Evolutionary conservation across 2,797 vertebrate species (phyloP), one percentile per base, ranked within the genome.

Genomic region (Pipistrellus kuhlii): DNA sequence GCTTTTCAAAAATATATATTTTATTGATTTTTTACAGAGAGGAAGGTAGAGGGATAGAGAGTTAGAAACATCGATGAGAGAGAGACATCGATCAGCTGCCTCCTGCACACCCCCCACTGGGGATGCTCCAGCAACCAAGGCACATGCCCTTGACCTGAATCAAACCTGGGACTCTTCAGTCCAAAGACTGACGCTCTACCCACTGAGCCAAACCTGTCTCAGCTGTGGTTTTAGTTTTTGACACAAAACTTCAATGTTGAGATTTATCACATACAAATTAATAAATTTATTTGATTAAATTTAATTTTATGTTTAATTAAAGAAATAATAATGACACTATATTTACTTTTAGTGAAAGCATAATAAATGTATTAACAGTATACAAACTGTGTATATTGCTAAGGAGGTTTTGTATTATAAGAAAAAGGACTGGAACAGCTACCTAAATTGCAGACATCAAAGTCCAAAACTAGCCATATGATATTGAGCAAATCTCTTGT

Each of bases 241-340:
- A 90, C 48, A 82, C 41, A 91, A 69, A 2, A 20, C 8, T 62
- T 35, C 6, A 75, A 20, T 35, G 12, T n/a, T 77, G 32, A 53
- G 32, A n/a, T 78, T 53, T 92, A 73, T 51, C 18, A 20, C 9
- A 48, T 35, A n/a, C 77, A 78, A 75, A 80, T 25, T 30, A 8
- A 80, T 85, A 55, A 44, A 72, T 21, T 35, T 48, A 35, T 73
- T 76, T 69, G 73, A 72, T 72, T 85, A 76, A 73, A 41, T 55
- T 51, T 20, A 89, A 94, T 91, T 91, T 9, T 38, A 53, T 72
- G 4, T 78, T 93, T 69, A 87, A 73, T 55, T 48, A 59, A 81
- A 81, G 8, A 2, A 78, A 13, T 80, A 84, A 35, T 71, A 78
- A 35, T 25, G 9, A 57, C 13, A 92, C 2, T 6, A 13, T 41